A percentile compares a stretch with the other conserved stretches of the same genome.
Conservation (phyloP, 1,140 invertebrate species). For the Sycophila sp. region DNA sequence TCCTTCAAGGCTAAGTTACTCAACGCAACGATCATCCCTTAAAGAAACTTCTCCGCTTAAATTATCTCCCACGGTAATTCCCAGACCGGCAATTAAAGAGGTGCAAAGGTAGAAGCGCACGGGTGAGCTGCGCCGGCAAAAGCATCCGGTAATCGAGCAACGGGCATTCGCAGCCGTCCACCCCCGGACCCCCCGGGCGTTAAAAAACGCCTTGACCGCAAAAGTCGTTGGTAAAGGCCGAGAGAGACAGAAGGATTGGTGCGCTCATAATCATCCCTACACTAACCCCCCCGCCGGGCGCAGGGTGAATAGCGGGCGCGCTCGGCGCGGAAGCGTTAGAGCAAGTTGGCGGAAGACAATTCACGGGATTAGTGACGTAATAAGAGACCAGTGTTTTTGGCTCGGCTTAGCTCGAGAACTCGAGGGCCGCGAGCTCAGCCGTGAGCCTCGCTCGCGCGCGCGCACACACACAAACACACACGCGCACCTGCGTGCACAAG, state of each 20-base stretch:
- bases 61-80: no score
- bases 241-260: not conserved
- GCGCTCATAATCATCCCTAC: conserved; percentile 12
- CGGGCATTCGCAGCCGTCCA: not conserved
- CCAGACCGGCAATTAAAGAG: no score
- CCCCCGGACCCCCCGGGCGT: not conserved
- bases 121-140: not conserved
- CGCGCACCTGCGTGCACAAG: not conserved
- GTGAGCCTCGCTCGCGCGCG: no score
- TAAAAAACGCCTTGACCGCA: conserved; percentile 32
- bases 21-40: not conserved
- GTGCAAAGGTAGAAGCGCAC: not conserved
- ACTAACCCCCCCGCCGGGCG: not conserved
- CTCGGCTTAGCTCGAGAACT: conserved; percentile 57
- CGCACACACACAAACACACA: no score
- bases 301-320: conserved; percentile 19
- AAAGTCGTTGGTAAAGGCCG: conserved; percentile 2
- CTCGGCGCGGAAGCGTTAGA: conserved; percentile 37
- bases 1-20: no score
- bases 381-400: conserved; percentile 66
- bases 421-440: conserved; percentile 56
- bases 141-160: conserved; percentile 28
- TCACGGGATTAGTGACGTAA: conserved; percentile 62
- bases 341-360: conserved; percentile 56
- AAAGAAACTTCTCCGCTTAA: not conserved